Evolutionary conservation across 2,888 invertebrate genomes (phyloP), one percentile per base, ranked within the genome.

Genomic region (Nomada hirtipes): DNA sequence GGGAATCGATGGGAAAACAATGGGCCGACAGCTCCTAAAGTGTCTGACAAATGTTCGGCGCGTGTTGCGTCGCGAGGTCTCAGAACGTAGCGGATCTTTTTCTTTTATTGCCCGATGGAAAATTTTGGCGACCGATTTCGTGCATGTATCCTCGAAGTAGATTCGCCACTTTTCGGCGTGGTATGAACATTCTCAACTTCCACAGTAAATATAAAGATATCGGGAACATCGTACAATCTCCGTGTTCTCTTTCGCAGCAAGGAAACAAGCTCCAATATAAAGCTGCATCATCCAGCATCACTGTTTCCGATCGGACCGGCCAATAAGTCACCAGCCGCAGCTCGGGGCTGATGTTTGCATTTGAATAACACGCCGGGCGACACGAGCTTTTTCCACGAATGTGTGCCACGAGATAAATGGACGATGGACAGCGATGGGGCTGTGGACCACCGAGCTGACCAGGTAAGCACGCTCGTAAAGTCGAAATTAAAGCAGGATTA

Each of bases 21-120:
- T 91, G 90, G 85, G 87, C 85, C 87, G 90, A 88, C 90, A 86
- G 90, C 86, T 88, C 90, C 86, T 91, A 91, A 91, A 92, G 89
- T 92, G 90, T 90, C 92, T 91, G 91, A 92, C 92, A 91, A 92
- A 92, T 92, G 92, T 92, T 91, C 86, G 87, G 86, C 90, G 91
- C 90, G 89, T 89, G 89, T 89, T 83, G 78, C 67, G 47, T 47
- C 55, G 10, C 76, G 76, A 36, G 50, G 60, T 53, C 23, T 53
- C 23, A 36, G 36, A 18, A 4, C 3, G 20, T n/a, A 20, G 64
- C 44, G 42, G 20, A 65, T 53, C 52, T 60, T 26, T 52, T 23
- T 20, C 4, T 36, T 36, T 36, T 36, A 4, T 7, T 60, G 15
- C 4, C 36, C n/a, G 4, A 9, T 26, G 42, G 72, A 72, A 76